Conservation (phyloP, 2,797 vertebrate genomes). For the Chiropotes sagulatus region DNA sequence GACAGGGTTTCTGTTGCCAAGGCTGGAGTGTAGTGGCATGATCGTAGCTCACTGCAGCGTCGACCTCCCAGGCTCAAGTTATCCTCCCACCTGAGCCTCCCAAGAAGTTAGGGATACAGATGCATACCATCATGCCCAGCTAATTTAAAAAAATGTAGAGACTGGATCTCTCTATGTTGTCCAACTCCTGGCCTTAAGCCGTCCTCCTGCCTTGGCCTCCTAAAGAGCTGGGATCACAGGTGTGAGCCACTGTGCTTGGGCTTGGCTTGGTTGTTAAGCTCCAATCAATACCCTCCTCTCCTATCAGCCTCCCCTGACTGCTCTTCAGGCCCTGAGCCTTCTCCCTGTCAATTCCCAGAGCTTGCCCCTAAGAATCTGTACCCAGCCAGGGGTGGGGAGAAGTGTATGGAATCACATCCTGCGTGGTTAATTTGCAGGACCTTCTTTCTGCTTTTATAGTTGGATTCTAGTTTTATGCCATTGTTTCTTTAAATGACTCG, state of each 20-base stretch:
- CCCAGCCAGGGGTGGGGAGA: not conserved
- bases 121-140: not conserved
- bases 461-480: not conserved
- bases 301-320: not conserved
- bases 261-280: not conserved
- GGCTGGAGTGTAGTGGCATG: not conserved
- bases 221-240: not conserved
- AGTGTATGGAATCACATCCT: not conserved
- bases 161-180: not conserved
- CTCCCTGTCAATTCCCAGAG: not conserved
- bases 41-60: not conserved
- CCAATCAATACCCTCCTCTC: not conserved
- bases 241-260: not conserved
- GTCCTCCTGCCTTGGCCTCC: not conserved
- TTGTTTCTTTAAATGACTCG: not conserved
- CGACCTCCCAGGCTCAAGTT: not conserved
- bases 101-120: not conserved
- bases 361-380: not conserved
- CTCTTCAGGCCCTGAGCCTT: not conserved
- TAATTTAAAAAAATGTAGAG: not conserved
- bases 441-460: not conserved
- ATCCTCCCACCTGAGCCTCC: not conserved
- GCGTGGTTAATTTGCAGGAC: not conserved
- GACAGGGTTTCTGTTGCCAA: not conserved
- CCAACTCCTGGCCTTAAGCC: not conserved